Base-by-base conservation (phyloP, 1,140 invertebrate genomes). In the Neodiprion fabricii region DNA sequence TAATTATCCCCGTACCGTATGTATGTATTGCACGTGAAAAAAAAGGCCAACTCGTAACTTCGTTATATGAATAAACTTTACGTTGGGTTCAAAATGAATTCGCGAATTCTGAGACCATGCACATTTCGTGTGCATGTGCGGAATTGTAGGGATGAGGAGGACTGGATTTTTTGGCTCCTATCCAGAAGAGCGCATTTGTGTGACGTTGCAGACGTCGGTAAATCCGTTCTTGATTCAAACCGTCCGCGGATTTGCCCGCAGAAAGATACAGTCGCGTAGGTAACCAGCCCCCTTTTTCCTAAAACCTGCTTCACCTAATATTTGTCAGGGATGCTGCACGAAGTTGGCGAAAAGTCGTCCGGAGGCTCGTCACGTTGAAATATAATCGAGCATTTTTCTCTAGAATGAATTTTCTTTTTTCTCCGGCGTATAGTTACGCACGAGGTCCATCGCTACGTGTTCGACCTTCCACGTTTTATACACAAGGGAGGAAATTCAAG, bases 171-270 rank as follows among this genome's bases (percentile, higher is more conserved):
- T 61, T 61, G 53, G 53, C 53, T 61, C 53, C n/a, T 5, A 61
- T 61, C 53, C 53, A 61, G n/a, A 12, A 5, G 4, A 61, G n/a
- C 53, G 53, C 11, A 40, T 61, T 61, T 61, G 11, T 61, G n/a
- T 61, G 53, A 61, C 53, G 53, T 12, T 61, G 53, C 53, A 61
- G 53, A 61, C 53, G 53, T 61, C 53, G 53, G 53, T 61, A 17
- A 61, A 61, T 61, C 53, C n/a, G 53, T 61, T 61, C n/a, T 61
- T 61, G 53, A 61, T 61, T 61, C 53, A 61, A 40, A 40, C 28
- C 28, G 28, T 17, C 53, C 11, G 53, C 53, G 53, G n/a, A 61
- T 40, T 40, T 40, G 28, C 28, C 28, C 28, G 28, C 28, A 40
- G 28, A 40, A 40, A 61, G 11, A 61, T 61, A 61, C 53, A 61